phyloP scores from a whole-genome alignment of 2,888 invertebrate genomes.

The Aethes cnicana region DNA sequence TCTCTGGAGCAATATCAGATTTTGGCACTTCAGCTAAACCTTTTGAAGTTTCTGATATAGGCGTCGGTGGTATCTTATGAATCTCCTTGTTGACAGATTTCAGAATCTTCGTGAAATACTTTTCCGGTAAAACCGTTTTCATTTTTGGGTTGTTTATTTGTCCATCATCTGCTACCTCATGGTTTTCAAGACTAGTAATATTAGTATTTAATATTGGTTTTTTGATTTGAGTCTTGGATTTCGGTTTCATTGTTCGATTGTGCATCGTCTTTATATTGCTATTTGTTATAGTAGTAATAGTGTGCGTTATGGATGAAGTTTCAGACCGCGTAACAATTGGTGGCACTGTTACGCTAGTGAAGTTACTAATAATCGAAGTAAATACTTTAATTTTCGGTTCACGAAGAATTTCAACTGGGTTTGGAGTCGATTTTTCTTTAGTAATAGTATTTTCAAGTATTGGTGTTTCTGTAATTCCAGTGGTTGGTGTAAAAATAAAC shows the following conservation, averaged over 20 bases:
- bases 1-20: constrained; percentile 71
- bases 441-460: constrained; percentile 5
- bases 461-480: neutral
- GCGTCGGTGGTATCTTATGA: constrained; percentile 71
- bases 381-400: neutral
- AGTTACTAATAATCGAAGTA: neutral
- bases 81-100: constrained; percentile 80
- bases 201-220: constrained; percentile 50
- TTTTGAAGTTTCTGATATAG: constrained; percentile 77
- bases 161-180: constrained; percentile 38
- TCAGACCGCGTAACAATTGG: constrained; percentile 34
- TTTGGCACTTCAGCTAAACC: constrained; percentile 54
- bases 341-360: constrained; percentile 3
- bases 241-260: constrained; percentile 71
- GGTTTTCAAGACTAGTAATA: constrained; percentile 42
- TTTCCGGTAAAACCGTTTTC: constrained; percentile 48
- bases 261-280: constrained; percentile 69
- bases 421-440: neutral
- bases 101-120: constrained; percentile 54
- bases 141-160: constrained; percentile 58
- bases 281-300: constrained; percentile 68
- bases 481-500: neutral
- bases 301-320: constrained; percentile 48
- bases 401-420: neutral
- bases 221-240: constrained; percentile 63